Evolutionary conservation across 2,797 vertebrate species (phyloP).

Genomic region (Cossypha dichroa): DNA sequence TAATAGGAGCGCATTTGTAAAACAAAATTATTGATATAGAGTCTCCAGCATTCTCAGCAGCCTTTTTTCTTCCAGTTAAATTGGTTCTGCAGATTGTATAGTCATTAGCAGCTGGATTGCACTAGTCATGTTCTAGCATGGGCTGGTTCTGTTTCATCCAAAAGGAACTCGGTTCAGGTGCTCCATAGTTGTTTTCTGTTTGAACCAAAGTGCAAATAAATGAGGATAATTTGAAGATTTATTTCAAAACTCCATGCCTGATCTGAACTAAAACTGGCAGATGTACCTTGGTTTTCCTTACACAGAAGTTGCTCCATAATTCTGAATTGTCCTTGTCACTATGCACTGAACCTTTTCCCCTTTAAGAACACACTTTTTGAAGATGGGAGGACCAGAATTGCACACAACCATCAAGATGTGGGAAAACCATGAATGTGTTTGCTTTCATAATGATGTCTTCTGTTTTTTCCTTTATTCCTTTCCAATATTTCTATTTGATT

Average conservation of each 20-base stretch:
- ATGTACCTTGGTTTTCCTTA: neutral
- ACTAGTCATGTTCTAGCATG: neutral
- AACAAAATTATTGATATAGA: neutral
- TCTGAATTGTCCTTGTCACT: neutral
- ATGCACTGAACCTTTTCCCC: neutral
- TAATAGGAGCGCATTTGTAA: neutral
- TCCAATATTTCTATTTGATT: neutral
- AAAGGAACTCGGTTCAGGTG: neutral
- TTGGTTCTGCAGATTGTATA: neutral
- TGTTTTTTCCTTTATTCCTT: neutral
- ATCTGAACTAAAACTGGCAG: neutral
- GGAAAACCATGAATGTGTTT: neutral
- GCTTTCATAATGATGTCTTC: neutral
- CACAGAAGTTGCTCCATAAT: neutral
- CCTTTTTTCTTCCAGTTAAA: neutral
- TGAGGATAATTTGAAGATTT: neutral
- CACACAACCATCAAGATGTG: neutral
- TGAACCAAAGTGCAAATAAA: neutral
- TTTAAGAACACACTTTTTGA: neutral
- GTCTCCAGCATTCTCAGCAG: neutral
- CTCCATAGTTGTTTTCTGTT: neutral
- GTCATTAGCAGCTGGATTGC: neutral
- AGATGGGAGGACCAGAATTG: neutral
- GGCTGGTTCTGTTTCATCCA: neutral
- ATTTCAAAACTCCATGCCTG: neutral